Percentiles rank a stretch among this genome's conserved stretches.
Evolutionary conservation across 2,113 vertebrate genomes (phyloP).

Genomic region (Lophius piscatorius): DNA sequence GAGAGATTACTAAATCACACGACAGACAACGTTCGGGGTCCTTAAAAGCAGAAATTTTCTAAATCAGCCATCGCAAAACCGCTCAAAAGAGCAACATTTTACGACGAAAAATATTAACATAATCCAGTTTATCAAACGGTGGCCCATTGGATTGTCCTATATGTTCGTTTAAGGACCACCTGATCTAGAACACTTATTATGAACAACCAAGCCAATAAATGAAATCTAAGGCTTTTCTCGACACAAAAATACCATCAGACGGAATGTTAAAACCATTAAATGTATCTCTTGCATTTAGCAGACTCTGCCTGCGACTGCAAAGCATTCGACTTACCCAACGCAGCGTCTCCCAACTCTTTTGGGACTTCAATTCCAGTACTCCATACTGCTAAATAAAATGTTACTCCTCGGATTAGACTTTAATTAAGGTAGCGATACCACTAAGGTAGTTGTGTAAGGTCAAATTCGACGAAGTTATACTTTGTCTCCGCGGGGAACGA

Average conservation of each 20-base stretch:
- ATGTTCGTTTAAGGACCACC: slow-evolving; percentile 35
- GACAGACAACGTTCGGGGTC: background rate
- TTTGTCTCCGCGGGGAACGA: background rate
- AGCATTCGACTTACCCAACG: slow-evolving; percentile 44
- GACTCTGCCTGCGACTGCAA: background rate
- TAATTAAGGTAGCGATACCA: background rate
- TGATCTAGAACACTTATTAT: slow-evolving; percentile 35
- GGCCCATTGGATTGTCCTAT: slow-evolving; percentile 64
- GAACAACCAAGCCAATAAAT: too few relatives aligned
- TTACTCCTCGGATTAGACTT: background rate
- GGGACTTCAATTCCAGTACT: slow-evolving; percentile 13
- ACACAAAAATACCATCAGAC: too few relatives aligned
- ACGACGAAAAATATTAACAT: slow-evolving; percentile 59
- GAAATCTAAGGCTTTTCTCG: too few relatives aligned
- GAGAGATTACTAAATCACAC: slow-evolving; percentile 20
- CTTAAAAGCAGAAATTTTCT: background rate
- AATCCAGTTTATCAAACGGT: slow-evolving; percentile 60
- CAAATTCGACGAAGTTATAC: background rate
- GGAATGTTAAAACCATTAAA: too few relatives aligned
- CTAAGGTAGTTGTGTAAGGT: background rate
- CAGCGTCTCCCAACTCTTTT: slow-evolving; percentile 9
- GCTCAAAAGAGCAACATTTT: background rate
- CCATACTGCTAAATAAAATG: background rate
- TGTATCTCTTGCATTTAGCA: background rate
- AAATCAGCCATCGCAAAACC: background rate